Conservation (phyloP, 2,113 vertebrate genomes). For the Ophthalmolycus amberensis region DNA sequence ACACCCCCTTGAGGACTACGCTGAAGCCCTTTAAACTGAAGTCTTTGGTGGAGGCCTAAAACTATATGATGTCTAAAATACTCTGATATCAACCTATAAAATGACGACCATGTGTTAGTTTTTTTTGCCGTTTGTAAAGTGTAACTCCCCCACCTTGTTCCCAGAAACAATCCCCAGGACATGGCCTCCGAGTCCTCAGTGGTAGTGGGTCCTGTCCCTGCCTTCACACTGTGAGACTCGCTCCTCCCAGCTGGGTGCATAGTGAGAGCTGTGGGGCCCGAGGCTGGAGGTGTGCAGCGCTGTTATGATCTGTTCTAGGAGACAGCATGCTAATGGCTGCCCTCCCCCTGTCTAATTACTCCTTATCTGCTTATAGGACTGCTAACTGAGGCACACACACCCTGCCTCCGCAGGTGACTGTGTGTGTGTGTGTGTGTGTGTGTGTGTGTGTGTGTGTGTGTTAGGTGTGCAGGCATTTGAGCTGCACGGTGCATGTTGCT, state of each 20-base stretch:
- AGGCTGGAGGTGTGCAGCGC: constrained; percentile 23
- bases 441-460: constrained; percentile 17
- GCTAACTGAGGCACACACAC: constrained; percentile 29
- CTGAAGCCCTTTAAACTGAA: too few species aligned
- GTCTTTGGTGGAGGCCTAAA: too few species aligned
- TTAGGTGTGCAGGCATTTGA: not conserved
- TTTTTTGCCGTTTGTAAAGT: too few species aligned
- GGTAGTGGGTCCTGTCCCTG: not conserved
- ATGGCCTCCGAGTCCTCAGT: not conserved
- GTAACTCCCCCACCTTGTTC: not conserved
- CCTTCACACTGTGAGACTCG: not conserved
- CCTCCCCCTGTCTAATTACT: constrained; percentile 55
- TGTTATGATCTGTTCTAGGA: constrained; percentile 2
- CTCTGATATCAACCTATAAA: too few species aligned
- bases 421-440: constrained; percentile 4
- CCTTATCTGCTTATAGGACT: constrained; percentile 48
- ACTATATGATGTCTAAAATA: too few species aligned
- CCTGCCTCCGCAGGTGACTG: constrained; percentile 19
- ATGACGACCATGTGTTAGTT: too few species aligned
- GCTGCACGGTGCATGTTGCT: not conserved
- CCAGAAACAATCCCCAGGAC: not conserved
- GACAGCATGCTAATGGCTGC: constrained; percentile 53
- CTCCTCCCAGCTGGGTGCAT: not conserved
- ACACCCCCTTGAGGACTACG: too few species aligned
- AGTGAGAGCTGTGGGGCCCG: not conserved